Evolutionary conservation across 2,797 vertebrate species (phyloP).

Genomic region (Phrynocephalus forsythii): DNA sequence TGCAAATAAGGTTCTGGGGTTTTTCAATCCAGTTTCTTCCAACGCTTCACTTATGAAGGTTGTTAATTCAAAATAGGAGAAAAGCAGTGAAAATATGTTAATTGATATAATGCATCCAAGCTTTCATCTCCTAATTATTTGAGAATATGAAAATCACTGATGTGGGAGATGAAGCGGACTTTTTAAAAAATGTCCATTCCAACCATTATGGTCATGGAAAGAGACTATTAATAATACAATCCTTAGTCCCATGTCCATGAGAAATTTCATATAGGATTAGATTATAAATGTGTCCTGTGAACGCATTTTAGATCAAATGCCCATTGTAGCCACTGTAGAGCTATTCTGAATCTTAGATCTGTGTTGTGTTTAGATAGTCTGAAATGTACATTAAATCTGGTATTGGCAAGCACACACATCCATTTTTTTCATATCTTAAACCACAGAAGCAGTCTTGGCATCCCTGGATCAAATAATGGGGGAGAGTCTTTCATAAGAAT

Average conservation of each 20-base stretch:
- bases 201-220: neutral
- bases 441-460: neutral
- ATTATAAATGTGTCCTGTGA: neutral
- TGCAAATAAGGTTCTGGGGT: neutral
- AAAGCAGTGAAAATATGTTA: neutral
- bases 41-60: neutral
- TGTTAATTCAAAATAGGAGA: neutral
- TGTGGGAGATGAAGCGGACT: neutral
- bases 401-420: neutral
- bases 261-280: neutral
- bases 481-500: neutral
- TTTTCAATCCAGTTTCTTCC: neutral
- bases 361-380: neutral
- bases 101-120: neutral
- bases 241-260: neutral
- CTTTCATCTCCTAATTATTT: neutral
- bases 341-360: neutral
- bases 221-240: neutral
- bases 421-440: neutral
- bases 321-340: neutral
- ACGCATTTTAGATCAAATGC: neutral
- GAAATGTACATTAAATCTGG: neutral
- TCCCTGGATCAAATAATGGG: neutral
- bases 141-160: neutral
- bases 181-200: neutral